Conservation (phyloP, 2,113 vertebrate genomes). For the Archilochus colubris region DNA sequence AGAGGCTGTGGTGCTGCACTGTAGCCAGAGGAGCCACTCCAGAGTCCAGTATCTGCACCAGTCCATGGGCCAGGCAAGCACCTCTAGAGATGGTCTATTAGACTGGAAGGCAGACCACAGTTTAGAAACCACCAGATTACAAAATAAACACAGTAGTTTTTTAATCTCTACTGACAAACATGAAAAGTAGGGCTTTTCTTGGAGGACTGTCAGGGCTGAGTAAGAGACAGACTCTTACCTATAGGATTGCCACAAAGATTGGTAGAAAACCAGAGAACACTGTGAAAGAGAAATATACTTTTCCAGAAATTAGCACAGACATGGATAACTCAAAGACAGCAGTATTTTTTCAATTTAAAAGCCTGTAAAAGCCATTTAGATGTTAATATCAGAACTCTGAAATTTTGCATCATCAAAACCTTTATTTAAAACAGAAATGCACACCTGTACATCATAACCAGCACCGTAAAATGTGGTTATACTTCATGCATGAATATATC, state of each 20-base stretch:
- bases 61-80: neutral
- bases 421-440: neutral
- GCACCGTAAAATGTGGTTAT: fast-evolving
- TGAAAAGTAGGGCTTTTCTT: neutral
- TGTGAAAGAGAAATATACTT: neutral
- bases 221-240: neutral
- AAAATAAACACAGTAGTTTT: neutral
- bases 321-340: neutral
- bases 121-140: neutral
- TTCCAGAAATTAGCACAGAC: neutral
- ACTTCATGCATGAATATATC: neutral
- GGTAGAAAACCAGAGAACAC: neutral
- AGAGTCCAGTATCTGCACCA: neutral
- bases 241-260: neutral
- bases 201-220: neutral
- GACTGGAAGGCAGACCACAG: neutral
- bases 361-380: neutral
- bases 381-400: neutral
- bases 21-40: neutral
- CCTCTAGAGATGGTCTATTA: neutral
- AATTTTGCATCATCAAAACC: neutral
- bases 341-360: neutral
- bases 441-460: fast-evolving
- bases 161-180: neutral
- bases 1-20: neutral